A percentile compares a stretch with the other conserved stretches of the same genome.
Evolutionary conservation across 1,140 invertebrate genomes (phyloP).

Genomic region (Scylla paramamosain): DNA sequence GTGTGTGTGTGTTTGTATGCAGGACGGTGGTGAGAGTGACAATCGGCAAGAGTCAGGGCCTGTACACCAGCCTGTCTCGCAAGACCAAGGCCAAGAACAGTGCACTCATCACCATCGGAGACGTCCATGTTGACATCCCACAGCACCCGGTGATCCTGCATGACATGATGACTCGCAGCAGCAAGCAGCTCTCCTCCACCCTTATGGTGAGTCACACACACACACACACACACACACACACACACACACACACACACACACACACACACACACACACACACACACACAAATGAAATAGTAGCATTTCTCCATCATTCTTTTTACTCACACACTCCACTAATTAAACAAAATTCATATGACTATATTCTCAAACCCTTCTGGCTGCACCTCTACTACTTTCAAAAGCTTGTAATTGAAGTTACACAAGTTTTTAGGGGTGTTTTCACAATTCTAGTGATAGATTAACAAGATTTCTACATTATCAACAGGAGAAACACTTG

Average conservation of each 20-base stretch:
- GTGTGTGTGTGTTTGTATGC: conserved; percentile 62
- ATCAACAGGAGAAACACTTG: too few relatives aligned
- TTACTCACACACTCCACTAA: too few relatives aligned
- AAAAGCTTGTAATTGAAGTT: too few relatives aligned
- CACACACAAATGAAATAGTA: too few relatives aligned
- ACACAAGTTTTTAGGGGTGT: too few relatives aligned
- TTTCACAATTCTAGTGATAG: too few relatives aligned
- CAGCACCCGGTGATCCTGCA: conserved; percentile 98
- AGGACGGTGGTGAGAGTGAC: conserved; percentile 96
- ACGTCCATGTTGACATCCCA: conserved; percentile 95
- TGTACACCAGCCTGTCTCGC: conserved; percentile 91
- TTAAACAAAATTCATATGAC: too few relatives aligned
- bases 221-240: background rate
- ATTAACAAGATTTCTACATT: too few relatives aligned
- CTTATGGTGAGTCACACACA: conserved; percentile 84
- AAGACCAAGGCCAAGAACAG: conserved; percentile 92
- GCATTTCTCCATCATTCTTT: too few relatives aligned
- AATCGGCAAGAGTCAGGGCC: conserved; percentile 93
- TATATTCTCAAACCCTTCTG: background rate
- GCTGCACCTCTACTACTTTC: too few relatives aligned
- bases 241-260: conserved; percentile 38
- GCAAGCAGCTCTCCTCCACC: conserved; percentile 95
- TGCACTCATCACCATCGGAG: conserved; percentile 91
- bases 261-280: conserved; percentile 50
- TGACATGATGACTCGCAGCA: conserved; percentile 97